Base-by-base conservation (phyloP, 2,888 invertebrate genomes). In the Antitype chi region DNA sequence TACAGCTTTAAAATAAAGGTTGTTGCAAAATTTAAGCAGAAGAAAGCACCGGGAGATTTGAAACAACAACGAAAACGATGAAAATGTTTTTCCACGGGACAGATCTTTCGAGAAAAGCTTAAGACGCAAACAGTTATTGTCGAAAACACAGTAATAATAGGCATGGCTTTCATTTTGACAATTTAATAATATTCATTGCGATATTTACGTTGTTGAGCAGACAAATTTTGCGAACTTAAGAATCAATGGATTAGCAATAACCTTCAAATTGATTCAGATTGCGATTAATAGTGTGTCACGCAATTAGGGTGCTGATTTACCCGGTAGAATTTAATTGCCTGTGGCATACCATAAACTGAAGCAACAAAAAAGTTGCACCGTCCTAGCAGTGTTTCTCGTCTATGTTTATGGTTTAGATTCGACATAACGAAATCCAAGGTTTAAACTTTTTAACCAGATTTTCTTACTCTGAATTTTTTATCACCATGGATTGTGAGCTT, bases 1-100 rank as follows among this genome's bases (percentile, higher is more conserved):
- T 49, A 28, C 0, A 47, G 15, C 3, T 15, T 60, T 15, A 20
- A 0, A 28, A 28, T 60, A 23, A 0, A 32, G 3, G 4, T 9
- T 43, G 6, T 28, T 13, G 25, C 17, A 49, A 55, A 82, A 57
- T 60, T 52, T 0, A 77, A 57, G 17, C 17, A 49, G 7, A 74
- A 57, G 25, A 0, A 49, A 75, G 47, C 25, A 25, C 15, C 1
- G 20, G 1, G 23, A 43, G 9, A 57, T 49, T 73, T 43, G 0
- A 20, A 32, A 49, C 2, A 55, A 6, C 0, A 32, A 52, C 9
- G 20, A 52, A 62, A 32, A 2, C 6, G 0, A 20, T 23, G 23
- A 38, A 38, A 32, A 38, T 17, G 11, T 15, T 80, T 49, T 57
- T 0, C 8, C 13, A 38, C 17, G 32, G 2, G 6, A 38, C 4